phyloP scores from a whole-genome alignment of 1,140 invertebrate species.

The Cydia strobilella region DNA sequence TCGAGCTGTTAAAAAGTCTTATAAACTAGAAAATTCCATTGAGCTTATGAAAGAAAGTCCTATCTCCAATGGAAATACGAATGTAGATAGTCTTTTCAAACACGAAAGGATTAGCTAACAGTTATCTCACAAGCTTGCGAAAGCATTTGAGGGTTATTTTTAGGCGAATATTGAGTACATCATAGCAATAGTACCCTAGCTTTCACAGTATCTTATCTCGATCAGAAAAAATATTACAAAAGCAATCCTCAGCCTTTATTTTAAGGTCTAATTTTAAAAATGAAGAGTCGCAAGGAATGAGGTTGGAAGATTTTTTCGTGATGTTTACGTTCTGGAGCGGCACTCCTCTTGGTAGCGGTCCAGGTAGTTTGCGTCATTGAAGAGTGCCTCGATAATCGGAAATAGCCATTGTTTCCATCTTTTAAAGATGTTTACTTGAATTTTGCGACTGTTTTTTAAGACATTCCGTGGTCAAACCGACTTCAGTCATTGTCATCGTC shows the following conservation, averaged over 20 bases:
- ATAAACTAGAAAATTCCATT: not conserved
- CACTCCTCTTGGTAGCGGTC: constrained; percentile 32
- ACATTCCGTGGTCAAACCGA: too few relatives aligned
- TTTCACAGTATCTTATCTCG: not conserved
- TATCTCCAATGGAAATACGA: not conserved
- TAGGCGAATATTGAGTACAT: constrained; percentile 26
- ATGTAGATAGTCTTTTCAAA: not conserved
- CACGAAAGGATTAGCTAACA: not conserved
- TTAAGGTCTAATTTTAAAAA: not conserved
- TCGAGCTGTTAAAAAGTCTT: not conserved
- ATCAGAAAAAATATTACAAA: not conserved
- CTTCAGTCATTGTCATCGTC: too few relatives aligned
- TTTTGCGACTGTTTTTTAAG: not conserved
- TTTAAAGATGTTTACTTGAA: not conserved
- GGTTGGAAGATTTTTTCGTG: not conserved
- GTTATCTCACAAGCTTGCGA: constrained; percentile 21
- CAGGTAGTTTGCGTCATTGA: constrained; percentile 27
- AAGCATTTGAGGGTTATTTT: constrained; percentile 14
- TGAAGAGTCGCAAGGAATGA: not conserved
- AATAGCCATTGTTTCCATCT: constrained; percentile 30
- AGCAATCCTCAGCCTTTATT: not conserved
- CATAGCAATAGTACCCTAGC: not conserved
- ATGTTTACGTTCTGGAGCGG: constrained; percentile 10
- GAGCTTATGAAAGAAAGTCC: not conserved
- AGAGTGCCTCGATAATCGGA: constrained; percentile 6